Evolutionary conservation across 2,888 invertebrate genomes (phyloP).

Genomic region (Orthonevra nobilis): DNA sequence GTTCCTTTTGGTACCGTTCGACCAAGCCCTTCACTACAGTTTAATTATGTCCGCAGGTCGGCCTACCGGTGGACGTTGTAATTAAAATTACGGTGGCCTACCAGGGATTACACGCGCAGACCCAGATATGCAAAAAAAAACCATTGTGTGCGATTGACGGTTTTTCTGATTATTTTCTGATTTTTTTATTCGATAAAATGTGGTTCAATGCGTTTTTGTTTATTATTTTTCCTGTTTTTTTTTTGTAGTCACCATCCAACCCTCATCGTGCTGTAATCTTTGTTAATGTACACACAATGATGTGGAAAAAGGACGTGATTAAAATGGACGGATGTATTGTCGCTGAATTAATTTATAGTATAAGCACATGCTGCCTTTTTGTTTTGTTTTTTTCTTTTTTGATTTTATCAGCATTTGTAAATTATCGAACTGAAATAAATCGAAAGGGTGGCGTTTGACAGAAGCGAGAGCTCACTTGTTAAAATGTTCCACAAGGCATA

Average conservation of each 20-base stretch:
- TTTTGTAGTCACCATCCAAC: too few relatives aligned
- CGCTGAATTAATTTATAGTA: slow-evolving; percentile 17
- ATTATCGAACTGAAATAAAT: too few relatives aligned
- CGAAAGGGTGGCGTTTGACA: too few relatives aligned
- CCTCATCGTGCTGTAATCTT: neutral
- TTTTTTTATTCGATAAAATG: slow-evolving; percentile 9
- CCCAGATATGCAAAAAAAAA: neutral
- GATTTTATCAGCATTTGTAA: too few relatives aligned
- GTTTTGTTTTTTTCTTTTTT: too few relatives aligned
- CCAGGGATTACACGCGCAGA: neutral
- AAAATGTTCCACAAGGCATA: neutral
- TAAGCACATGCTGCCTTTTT: neutral
- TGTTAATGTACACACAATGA: neutral
- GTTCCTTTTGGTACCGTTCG: neutral
- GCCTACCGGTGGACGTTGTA: slow-evolving; percentile 11
- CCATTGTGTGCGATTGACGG: slow-evolving; percentile 6
- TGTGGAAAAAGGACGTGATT: neutral
- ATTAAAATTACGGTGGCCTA: slow-evolving; percentile 31
- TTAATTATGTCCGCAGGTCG: slow-evolving; percentile 19
- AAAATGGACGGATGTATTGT: slow-evolving; percentile 5
- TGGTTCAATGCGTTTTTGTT: neutral
- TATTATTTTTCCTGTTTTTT: neutral
- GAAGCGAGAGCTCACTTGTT: too few relatives aligned
- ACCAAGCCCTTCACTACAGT: neutral
- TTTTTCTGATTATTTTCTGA: slow-evolving; percentile 25